phyloP scores from a whole-genome alignment of 2,888 invertebrate genomes.

The Gastracanthus pulcherrimus region DNA sequence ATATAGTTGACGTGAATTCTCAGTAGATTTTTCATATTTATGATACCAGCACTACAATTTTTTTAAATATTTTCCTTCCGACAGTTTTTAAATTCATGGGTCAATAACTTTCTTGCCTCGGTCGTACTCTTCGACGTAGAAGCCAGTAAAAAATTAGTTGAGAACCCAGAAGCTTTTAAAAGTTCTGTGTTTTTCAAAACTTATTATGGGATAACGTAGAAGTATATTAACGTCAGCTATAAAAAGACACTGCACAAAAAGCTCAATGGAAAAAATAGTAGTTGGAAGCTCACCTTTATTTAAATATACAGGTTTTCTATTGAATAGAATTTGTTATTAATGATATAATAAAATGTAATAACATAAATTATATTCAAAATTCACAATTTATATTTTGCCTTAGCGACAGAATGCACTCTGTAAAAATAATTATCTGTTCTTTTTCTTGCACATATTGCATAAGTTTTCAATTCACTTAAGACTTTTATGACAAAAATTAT shows the following conservation, averaged over 20 bases:
- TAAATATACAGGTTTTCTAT: no score
- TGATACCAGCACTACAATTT: background rate
- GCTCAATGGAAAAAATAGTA: background rate
- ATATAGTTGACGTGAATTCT: no score
- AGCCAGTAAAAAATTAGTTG: constrained; percentile 39
- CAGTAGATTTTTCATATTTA: no score
- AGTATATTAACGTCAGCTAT: constrained; percentile 18
- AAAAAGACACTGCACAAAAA: background rate
- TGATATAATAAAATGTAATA: no score
- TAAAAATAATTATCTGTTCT: no score
- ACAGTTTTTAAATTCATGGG: background rate
- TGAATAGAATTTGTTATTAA: no score
- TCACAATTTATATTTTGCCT: no score
- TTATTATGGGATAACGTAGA: constrained; percentile 15
- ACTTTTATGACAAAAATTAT: no score
- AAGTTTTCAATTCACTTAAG: no score
- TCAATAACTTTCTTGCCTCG: constrained; percentile 13
- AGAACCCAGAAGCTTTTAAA: constrained; percentile 41
- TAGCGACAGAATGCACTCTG: no score
- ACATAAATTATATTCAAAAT: no score
- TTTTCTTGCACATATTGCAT: no score
- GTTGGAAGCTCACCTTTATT: background rate
- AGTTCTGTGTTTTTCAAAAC: constrained; percentile 42
- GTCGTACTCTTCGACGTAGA: background rate
- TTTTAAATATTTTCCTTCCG: background rate